Base-by-base conservation (phyloP, 1,140 invertebrate species). In the Drosophila punjabiensis region DNA sequence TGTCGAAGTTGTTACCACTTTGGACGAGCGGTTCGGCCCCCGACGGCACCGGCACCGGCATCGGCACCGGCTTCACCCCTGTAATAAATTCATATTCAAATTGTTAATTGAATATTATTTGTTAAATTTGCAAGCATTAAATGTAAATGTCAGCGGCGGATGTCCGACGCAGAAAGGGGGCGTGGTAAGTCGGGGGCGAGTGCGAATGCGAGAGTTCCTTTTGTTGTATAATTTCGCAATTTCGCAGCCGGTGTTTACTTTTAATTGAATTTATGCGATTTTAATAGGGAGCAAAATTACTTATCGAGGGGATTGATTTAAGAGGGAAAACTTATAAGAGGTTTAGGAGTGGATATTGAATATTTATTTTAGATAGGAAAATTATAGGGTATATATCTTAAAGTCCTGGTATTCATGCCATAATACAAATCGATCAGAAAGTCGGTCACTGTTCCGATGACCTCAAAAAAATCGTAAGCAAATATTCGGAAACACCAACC, bases 81-180 rank as follows among this genome's bases (percentile, higher is more conserved):
- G 83, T 91, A 80, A 91, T 91, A 91, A 88, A 91, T 91, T 91
- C 84, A 82, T 91, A 91, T 91, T 91, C 89, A 91, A 91, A 91
- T 91, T 88, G 89, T 91, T 91, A 91, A 91, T 91, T 91, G 89
- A 91, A 91, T 91, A 91, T 91, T 91, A 91, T 91, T 91, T 89
- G 89, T 91, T 88, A 91, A 90, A 90, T 90, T 90, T 90, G 86
- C 86, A 90, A 91, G 88, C 88, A 91, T 91, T 91, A 88, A 91
- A 84, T 91, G 88, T 88, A 88, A 91, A 88, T 82, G 84, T 91
- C 88, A 81, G 74, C 75, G 76, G 68, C 75, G 66, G 60, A 73
- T 70, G 68, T 68, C 61, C 68, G 77, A 64, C 67, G 45, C 47
- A 67, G 68, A 58, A 47, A 62, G 86, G 48, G 64, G 86, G 79